Evolutionary conservation across 2,113 vertebrate genomes (phyloP), one percentile per base, ranked within the genome.

Genomic region (Colius striatus): DNA sequence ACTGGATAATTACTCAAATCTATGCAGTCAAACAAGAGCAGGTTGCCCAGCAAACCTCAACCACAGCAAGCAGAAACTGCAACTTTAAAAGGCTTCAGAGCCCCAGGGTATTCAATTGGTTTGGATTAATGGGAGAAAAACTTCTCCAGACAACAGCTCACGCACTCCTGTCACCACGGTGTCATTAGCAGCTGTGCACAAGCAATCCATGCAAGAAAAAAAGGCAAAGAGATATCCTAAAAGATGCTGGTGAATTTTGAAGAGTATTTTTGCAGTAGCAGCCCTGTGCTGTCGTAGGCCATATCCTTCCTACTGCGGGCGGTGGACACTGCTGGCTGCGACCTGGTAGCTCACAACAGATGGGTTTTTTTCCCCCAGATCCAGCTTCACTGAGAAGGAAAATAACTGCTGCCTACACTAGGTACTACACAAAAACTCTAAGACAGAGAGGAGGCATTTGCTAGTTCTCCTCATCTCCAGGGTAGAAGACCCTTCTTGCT

Each of bases 291-390:
- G 32, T 43, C 34, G 74, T 0, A 0, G 23, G 20, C 26, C 71
- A 27, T 32, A 30, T 62, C 65, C 27, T 34, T 45, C 7, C 50
- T 32, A 43, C 38, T 47, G 22, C 11, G 11, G 30, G 47, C 45
- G n/a, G 36, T 45, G 29, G 50, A 79, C 2, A 6, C 22, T n/a
- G 21, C 47, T 43, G 13, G 10, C 8, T 50, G 22, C 0, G 0
- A 48, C 16, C 16, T 0, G 5, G 67, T 38, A 73, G n/a, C 45
- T 73, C 82, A 43, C 54, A 90, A 48, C 21, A 65, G 30, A n/a
- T 68, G 79, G 17, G 26, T 26, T n/a, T 13, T 62, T 71, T 29
- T 38, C 30, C 14, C 25, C 5, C 20, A 60, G 22, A 11, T 60
- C 16, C 26, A 85, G 16, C 19, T 72, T 63, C 41, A 76, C 51